Evolutionary conservation across 2,797 vertebrate species (phyloP).

Genomic region (Parauchenoglanis ngamensis): DNA sequence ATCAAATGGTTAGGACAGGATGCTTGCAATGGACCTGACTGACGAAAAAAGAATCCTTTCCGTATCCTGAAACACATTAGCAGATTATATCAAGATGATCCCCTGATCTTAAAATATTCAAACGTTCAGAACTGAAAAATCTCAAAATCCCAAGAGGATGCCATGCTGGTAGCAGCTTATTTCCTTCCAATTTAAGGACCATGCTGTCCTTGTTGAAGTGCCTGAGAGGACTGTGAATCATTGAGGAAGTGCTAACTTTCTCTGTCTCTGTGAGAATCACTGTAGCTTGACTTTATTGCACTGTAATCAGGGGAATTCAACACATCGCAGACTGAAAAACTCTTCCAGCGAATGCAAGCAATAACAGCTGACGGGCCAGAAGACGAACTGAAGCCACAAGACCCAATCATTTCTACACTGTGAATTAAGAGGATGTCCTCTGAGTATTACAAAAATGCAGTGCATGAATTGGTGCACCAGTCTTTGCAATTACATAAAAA

Average conservation of each 20-base stretch:
- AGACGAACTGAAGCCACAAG: constrained; percentile 23
- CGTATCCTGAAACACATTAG: neutral
- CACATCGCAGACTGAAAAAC: constrained; percentile 12
- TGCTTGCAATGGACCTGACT: neutral
- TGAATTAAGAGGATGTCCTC: constrained; percentile 16
- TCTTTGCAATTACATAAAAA: neutral
- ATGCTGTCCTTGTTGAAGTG: constrained; percentile 43
- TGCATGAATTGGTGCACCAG: neutral
- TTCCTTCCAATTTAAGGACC: constrained; percentile 21
- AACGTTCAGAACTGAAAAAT: neutral
- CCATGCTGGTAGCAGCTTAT: neutral
- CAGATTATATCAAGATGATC: neutral
- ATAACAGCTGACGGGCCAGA: constrained; percentile 18
- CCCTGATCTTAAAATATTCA: constrained; percentile 9
- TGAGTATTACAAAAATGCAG: neutral
- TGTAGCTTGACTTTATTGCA: constrained; percentile 22
- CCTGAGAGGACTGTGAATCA: constrained; percentile 37
- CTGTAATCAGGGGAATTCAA: constrained; percentile 32
- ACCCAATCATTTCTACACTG: constrained; percentile 33
- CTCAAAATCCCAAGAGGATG: neutral
- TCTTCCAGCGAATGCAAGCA: constrained; percentile 33
- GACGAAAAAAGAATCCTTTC: neutral
- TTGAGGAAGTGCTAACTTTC: constrained; percentile 16
- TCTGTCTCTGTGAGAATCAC: constrained; percentile 17
- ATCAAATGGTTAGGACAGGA: constrained; percentile 5